phyloP scores from a whole-genome alignment of 1,140 invertebrate genomes.

The Palaemon carinicauda region DNA sequence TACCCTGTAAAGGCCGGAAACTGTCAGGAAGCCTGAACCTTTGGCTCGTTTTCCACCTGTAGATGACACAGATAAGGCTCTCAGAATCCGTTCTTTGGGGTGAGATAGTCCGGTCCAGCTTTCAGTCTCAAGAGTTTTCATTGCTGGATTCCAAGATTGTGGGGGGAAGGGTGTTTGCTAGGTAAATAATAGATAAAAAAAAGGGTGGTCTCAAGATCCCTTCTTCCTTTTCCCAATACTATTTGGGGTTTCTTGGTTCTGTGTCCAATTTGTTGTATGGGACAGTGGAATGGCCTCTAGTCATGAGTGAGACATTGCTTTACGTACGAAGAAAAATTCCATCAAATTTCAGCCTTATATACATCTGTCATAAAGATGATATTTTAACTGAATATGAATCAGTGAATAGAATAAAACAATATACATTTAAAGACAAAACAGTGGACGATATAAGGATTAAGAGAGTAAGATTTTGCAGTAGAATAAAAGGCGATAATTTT shows the following conservation, averaged over 20 bases:
- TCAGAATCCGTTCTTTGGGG: slow-evolving; percentile 47
- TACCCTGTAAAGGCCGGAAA: slow-evolving; percentile 87
- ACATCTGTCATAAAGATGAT: too few species aligned
- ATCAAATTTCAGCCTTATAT: too few species aligned
- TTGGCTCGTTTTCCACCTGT: slow-evolving; percentile 78
- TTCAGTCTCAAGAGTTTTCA: background rate
- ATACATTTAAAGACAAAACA: too few species aligned
- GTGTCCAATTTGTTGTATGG: background rate
- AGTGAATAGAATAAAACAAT: too few species aligned
- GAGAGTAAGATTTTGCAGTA: too few species aligned
- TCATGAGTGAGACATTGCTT: slow-evolving; percentile 25
- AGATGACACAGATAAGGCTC: slow-evolving; percentile 38
- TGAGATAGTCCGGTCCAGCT: slow-evolving; percentile 4
- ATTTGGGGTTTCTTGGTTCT: background rate
- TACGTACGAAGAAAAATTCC: too few species aligned
- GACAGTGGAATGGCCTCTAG: background rate
- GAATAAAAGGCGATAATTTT: too few species aligned
- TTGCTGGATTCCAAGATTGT: background rate
- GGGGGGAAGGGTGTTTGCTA: background rate
- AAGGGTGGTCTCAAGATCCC: too few species aligned
- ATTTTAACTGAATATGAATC: too few species aligned
- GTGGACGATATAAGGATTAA: too few species aligned
- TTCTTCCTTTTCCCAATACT: too few species aligned
- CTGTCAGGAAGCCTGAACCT: slow-evolving; percentile 88
- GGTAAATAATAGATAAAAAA: too few species aligned